Percentiles rank a stretch among this genome's conserved stretches.
Evolutionary conservation across 2,888 invertebrate species (phyloP).

Genomic region (Mythimna ferrago): DNA sequence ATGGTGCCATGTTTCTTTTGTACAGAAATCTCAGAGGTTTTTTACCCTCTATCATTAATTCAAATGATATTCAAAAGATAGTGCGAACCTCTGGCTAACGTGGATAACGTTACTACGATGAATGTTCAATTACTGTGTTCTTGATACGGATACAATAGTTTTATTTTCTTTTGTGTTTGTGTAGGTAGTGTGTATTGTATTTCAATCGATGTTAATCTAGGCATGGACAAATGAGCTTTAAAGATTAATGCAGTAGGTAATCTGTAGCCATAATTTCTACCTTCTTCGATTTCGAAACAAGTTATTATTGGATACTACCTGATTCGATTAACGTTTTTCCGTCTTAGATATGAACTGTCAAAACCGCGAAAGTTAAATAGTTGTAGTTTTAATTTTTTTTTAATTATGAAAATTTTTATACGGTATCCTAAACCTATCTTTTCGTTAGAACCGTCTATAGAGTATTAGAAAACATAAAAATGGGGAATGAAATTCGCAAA

Average conservation of each 20-base stretch:
- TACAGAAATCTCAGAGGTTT: constrained; percentile 1
- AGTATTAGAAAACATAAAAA: too few relatives aligned
- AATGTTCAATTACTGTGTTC: constrained; percentile 20
- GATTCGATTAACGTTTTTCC: background rate
- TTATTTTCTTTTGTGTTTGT: background rate
- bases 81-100: background rate
- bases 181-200: background rate
- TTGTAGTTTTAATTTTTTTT: too few relatives aligned
- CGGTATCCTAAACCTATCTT: too few relatives aligned
- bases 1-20: constrained; percentile 22
- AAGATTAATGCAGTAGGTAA: background rate
- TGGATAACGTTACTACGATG: background rate
- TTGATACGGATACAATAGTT: background rate
- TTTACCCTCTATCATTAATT: constrained; percentile 32
- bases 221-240: background rate
- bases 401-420: too few relatives aligned
- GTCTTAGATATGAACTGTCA: too few relatives aligned
- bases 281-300: background rate
- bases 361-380: too few relatives aligned
- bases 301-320: background rate
- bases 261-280: background rate
- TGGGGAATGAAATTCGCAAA: too few relatives aligned
- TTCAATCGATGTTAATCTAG: background rate
- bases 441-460: too few relatives aligned
- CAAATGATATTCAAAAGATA: constrained; percentile 45